phyloP scores from a whole-genome alignment of 2,888 invertebrate genomes.

The Netelia inedita region DNA sequence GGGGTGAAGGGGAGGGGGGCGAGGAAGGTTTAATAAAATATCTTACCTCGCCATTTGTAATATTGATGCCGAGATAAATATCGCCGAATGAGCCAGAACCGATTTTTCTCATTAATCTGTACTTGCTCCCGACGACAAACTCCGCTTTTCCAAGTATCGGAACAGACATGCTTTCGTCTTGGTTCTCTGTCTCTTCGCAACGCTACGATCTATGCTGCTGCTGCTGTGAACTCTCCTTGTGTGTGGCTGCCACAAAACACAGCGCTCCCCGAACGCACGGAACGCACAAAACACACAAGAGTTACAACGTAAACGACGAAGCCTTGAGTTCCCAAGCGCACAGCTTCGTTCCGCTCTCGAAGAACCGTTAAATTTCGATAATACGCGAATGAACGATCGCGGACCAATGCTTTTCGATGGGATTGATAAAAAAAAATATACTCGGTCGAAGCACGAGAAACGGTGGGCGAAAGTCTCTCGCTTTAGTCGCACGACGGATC shows the following conservation, averaged over 20 bases:
- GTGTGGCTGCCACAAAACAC: slow-evolving; percentile 61
- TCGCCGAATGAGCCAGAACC: slow-evolving; percentile 99
- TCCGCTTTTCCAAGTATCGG: slow-evolving; percentile 86
- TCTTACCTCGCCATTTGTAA: slow-evolving; percentile 94
- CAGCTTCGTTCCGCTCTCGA: slow-evolving; percentile 33
- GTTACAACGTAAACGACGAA: slow-evolving; percentile 4
- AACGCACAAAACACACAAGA: slow-evolving; percentile 62
- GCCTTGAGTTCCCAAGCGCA: slow-evolving; percentile 45
- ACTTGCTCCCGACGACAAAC: slow-evolving; percentile 96
- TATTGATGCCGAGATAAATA: slow-evolving; percentile 98
- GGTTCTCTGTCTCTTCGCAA: slow-evolving; percentile 45
- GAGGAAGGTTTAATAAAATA: not conserved
- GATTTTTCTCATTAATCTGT: slow-evolving; percentile 97
- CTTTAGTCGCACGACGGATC: slow-evolving; percentile 79
- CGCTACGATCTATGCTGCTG: slow-evolving; percentile 43
- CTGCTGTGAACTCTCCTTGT: slow-evolving; percentile 20
- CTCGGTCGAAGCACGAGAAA: slow-evolving; percentile 67
- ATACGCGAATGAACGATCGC: slow-evolving; percentile 52
- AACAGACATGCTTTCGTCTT: slow-evolving; percentile 74
- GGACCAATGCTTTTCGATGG: slow-evolving; percentile 30
- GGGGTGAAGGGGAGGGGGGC: not conserved
- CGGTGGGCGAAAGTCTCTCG: slow-evolving; percentile 80
- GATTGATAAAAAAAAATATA: slow-evolving; percentile 58
- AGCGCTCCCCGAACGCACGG: slow-evolving; percentile 68
- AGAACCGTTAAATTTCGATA: slow-evolving; percentile 47